Conservation (phyloP, 2,113 vertebrate genomes). For the Nycticebus coucang region DNA sequence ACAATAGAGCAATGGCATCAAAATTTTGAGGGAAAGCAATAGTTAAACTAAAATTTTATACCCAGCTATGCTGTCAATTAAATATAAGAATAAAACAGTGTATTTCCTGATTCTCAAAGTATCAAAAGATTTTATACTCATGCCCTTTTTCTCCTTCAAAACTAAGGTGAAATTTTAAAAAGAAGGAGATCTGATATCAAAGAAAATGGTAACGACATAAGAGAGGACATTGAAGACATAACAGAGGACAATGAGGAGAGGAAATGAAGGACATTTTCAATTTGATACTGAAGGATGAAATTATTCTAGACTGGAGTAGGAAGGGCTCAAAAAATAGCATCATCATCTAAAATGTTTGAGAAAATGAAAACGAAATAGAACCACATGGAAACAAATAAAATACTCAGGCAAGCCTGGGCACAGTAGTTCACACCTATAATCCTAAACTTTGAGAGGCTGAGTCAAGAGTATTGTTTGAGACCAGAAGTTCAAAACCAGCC, state of each 20-base stretch:
- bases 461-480: too few relatives aligned
- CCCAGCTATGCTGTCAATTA: constrained; percentile 15
- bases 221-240: not conserved
- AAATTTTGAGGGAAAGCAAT: not conserved
- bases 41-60: constrained; percentile 48
- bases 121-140: constrained; percentile 22
- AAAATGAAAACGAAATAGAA: constrained; percentile 9
- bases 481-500: too few relatives aligned
- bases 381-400: not conserved
- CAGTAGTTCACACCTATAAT: not conserved
- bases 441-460: too few relatives aligned
- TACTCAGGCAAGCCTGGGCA: too few relatives aligned
- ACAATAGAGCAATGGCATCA: not conserved
- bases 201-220: not conserved
- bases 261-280: not conserved
- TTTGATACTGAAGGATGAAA: not conserved
- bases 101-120: not conserved
- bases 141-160: not conserved
- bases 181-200: not conserved
- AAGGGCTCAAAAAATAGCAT: not conserved
- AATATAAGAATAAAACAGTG: not conserved
- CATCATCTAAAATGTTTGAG: not conserved
- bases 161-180: not conserved
- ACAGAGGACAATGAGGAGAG: too few relatives aligned
- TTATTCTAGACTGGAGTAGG: not conserved